These are phyloP conservation scores for Rhopalosiphum padi DNA, from an alignment of 1,140 invertebrate species.

Conservation along the genomic window DNA sequence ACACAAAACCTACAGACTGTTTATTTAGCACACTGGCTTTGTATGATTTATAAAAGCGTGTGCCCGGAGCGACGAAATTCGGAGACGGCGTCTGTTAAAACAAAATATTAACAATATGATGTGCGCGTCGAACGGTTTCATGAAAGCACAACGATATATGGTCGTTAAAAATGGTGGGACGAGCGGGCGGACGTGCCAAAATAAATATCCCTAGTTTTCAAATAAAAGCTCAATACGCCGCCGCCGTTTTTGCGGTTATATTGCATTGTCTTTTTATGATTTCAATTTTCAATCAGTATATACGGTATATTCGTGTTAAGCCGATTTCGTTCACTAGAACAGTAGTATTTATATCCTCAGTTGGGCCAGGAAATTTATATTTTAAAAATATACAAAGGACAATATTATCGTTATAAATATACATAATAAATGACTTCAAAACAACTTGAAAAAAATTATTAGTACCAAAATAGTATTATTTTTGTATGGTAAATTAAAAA, in stretches of 20 bases:
- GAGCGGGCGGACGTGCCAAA: not conserved
- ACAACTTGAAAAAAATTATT: not conserved
- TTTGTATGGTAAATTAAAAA: not conserved
- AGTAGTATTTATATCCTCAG: not conserved
- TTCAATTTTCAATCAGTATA: conserved; percentile 2
- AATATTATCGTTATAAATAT: conserved; percentile 7
- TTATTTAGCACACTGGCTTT: not conserved
- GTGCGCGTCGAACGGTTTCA: not conserved
- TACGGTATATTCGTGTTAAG: not conserved
- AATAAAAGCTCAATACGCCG: not conserved
- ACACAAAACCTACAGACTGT: not conserved
- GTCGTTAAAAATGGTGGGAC: not conserved
- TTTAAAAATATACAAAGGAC: not conserved
- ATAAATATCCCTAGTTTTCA: not conserved
- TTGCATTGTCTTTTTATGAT: not conserved
- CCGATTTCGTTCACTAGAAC: not conserved
- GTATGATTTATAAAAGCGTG: not conserved
- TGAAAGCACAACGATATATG: not conserved
- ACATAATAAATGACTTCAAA: not conserved
- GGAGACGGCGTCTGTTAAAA: not conserved
- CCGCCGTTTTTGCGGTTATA: not conserved
- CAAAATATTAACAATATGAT: conserved; percentile 18
- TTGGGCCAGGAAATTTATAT: not conserved
- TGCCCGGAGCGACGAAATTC: not conserved
- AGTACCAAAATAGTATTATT: not conserved